Evolutionary conservation across 2,797 vertebrate species (phyloP).

Genomic region (Halcyon badia): DNA sequence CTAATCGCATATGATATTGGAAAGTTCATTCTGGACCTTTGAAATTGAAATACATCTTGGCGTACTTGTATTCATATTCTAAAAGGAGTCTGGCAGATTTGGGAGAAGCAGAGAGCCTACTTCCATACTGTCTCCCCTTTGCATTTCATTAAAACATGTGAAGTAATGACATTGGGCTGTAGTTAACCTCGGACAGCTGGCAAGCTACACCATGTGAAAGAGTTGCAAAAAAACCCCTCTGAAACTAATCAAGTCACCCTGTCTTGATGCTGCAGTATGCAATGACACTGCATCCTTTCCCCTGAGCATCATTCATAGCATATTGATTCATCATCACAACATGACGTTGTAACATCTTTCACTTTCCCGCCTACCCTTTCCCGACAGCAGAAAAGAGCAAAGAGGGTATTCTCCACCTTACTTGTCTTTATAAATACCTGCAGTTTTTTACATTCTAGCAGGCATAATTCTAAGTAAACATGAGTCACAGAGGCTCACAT

Average conservation of each 20-base stretch:
- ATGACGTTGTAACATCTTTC: not conserved
- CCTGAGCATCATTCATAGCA: not conserved
- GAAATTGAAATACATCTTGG: constrained; percentile 32
- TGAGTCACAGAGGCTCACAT: not conserved
- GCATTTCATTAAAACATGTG: constrained; percentile 24
- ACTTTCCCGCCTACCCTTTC: constrained; percentile 3
- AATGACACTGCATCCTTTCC: constrained; percentile 58
- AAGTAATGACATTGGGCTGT: not conserved
- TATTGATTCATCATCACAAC: constrained; percentile 15
- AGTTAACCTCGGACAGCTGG: constrained; percentile 33
- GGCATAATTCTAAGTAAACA: constrained; percentile 23
- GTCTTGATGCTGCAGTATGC: constrained; percentile 25
- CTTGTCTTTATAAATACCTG: constrained; percentile 21
- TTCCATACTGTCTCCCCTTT: not conserved
- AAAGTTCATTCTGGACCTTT: constrained; percentile 18
- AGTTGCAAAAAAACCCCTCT: not conserved
- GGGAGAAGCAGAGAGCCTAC: not conserved
- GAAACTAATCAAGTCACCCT: constrained; percentile 1
- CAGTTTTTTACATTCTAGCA: not conserved
- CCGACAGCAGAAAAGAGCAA: not conserved
- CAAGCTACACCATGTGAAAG: not conserved
- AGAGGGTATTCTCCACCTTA: not conserved
- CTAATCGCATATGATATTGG: constrained; percentile 22
- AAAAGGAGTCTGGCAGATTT: not conserved
- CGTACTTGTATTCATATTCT: not conserved